Percentiles rank a stretch among this genome's conserved stretches.
phyloP scores from a whole-genome alignment of 2,113 vertebrate species.

The Bos javanicus region DNA sequence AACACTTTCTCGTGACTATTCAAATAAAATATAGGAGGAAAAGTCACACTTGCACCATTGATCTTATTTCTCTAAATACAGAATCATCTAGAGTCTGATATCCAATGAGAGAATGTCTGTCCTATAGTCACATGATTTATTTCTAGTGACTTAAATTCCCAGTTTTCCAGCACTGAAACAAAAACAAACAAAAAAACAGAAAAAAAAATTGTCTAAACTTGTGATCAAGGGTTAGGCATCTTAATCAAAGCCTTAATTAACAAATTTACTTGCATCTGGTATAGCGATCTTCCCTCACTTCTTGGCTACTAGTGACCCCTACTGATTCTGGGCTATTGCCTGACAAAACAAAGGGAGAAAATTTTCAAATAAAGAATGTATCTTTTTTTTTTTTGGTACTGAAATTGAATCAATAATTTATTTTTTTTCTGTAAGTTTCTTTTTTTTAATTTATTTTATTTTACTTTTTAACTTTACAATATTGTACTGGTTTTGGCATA shows the following conservation, averaged over 20 bases:
- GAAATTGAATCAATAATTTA: too few species aligned
- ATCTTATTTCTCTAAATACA: neutral
- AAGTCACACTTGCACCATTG: neutral
- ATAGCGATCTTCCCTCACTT: neutral
- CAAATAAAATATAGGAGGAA: neutral
- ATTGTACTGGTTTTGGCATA: too few species aligned
- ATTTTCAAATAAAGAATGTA: neutral
- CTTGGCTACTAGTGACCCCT: neutral
- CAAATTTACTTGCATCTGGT: neutral
- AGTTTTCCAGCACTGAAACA: neutral
- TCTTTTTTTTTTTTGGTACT: too few species aligned
- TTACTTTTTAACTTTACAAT: too few species aligned
- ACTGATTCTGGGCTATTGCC: neutral
- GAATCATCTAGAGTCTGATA: neutral
- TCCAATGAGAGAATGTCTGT: neutral
- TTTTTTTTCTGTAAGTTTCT: too few species aligned
- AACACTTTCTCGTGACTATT: neutral
- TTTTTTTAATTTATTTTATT: too few species aligned
- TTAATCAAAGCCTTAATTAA: neutral
- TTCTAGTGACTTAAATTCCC: neutral
- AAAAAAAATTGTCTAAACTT: neutral
- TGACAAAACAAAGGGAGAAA: neutral
- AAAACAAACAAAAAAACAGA: neutral
- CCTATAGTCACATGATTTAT: neutral
- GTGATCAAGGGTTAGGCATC: neutral